phyloP scores from a whole-genome alignment of 2,888 invertebrate species.

The Mimas tiliae region DNA sequence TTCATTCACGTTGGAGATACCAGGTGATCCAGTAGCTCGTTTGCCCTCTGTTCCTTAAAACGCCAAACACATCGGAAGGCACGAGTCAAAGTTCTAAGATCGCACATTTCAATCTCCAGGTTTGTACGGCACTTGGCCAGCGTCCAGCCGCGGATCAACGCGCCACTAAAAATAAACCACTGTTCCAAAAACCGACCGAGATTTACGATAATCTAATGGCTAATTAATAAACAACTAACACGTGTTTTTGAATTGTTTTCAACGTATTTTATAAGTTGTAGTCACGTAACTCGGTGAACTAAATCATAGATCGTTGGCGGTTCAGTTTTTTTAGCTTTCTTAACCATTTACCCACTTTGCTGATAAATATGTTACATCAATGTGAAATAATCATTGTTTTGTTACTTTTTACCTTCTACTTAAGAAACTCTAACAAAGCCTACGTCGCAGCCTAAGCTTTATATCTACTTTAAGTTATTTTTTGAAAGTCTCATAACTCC shows the following conservation, averaged over 20 bases:
- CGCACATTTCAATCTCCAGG: conserved; percentile 1
- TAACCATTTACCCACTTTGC: too few relatives aligned
- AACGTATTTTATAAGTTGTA: neutral
- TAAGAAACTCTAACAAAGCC: too few relatives aligned
- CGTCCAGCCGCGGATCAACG: conserved; percentile 5
- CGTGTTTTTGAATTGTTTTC: conserved; percentile 42
- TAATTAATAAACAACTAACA: conserved; percentile 56
- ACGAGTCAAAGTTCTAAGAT: neutral
- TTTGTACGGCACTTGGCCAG: neutral
- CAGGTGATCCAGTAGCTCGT: too few relatives aligned
- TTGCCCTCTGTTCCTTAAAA: too few relatives aligned
- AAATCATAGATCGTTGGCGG: neutral
- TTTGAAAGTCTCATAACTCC: too few relatives aligned
- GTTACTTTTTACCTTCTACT: too few relatives aligned
- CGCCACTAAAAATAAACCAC: conserved; percentile 50
- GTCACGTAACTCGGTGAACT: neutral
- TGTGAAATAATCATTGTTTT: too few relatives aligned
- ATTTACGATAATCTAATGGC: conserved; percentile 62
- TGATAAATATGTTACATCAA: too few relatives aligned
- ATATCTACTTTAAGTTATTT: too few relatives aligned
- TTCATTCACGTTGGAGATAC: too few relatives aligned
- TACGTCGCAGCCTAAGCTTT: too few relatives aligned
- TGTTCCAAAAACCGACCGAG: conserved; percentile 47
- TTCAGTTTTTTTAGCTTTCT: too few relatives aligned
- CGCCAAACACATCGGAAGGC: neutral